phyloP scores from a whole-genome alignment of 2,113 vertebrate genomes.

The Larimichthys polyactis region DNA sequence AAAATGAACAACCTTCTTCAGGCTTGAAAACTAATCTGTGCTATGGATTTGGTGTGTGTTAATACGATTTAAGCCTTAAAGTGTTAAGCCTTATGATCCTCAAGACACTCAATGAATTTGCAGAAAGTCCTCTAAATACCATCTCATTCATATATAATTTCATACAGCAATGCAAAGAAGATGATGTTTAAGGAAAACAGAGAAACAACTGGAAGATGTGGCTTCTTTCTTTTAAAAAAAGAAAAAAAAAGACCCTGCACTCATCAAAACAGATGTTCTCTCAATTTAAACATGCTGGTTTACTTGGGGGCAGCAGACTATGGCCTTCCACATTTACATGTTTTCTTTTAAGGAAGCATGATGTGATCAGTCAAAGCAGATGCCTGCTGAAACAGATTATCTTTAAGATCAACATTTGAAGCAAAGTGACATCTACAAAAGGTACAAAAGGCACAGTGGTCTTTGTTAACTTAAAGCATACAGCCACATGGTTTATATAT shows the following conservation, averaged over 20 bases:
- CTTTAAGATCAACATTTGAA: conserved; percentile 15
- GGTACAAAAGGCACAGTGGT: neutral
- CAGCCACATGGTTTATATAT: neutral
- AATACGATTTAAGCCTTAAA: conserved; percentile 71
- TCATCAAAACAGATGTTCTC: conserved; percentile 21
- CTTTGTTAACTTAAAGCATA: neutral
- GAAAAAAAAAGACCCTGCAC: neutral
- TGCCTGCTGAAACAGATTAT: conserved; percentile 20
- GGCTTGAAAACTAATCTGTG: conserved; percentile 70
- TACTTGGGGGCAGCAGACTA: neutral
- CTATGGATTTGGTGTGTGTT: conserved; percentile 66
- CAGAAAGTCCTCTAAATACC: conserved; percentile 52
- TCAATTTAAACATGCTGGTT: conserved; percentile 11
- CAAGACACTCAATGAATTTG: conserved; percentile 66
- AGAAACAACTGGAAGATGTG: conserved; percentile 7
- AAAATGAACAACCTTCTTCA: conserved; percentile 50
- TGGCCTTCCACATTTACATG: neutral
- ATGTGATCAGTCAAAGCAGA: conserved; percentile 24
- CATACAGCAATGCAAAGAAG: neutral
- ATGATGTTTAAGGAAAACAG: neutral
- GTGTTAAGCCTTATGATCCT: conserved; percentile 69
- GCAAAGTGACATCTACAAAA: conserved; percentile 10
- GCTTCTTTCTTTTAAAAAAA: neutral
- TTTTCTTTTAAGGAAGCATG: neutral
- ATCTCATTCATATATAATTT: conserved; percentile 19